Conservation (phyloP, 2,797 vertebrate species). For the Sebastes steindachneri region DNA sequence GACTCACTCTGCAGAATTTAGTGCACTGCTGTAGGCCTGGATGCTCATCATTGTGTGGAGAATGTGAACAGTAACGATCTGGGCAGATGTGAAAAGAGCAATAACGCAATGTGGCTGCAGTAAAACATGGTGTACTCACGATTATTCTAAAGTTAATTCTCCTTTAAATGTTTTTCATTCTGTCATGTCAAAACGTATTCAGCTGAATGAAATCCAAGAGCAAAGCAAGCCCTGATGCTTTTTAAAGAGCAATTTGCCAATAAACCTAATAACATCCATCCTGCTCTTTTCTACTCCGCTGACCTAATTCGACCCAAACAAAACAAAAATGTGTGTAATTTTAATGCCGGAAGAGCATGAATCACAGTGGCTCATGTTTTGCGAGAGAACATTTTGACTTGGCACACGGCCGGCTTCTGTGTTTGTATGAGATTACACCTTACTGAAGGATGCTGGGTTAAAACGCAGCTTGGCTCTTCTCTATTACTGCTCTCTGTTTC, state of each 20-base stretch:
- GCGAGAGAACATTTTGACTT: constrained; percentile 33
- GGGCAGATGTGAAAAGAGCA: constrained; percentile 12
- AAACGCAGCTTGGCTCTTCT: constrained; percentile 52
- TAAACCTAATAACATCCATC: constrained; percentile 2
- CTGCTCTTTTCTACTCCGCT: constrained; percentile 8
- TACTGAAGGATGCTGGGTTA: constrained; percentile 57
- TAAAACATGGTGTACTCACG: neutral
- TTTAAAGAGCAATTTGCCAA: neutral
- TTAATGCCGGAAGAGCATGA: constrained; percentile 31
- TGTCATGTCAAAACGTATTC: neutral
- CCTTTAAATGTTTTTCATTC: constrained; percentile 5
- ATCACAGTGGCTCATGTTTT: constrained; percentile 48
- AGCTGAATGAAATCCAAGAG: neutral
- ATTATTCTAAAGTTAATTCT: constrained; percentile 23
- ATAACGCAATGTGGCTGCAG: neutral
- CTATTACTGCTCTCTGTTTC: constrained; percentile 58
- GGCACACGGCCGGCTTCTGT: constrained; percentile 13
- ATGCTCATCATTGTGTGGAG: neutral
- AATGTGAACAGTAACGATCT: constrained; percentile 12
- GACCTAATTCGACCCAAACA: constrained; percentile 48
- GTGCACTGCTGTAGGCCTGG: neutral
- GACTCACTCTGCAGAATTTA: neutral
- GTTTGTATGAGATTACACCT: constrained; percentile 66
- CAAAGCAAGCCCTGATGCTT: neutral
- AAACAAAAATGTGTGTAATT: constrained; percentile 33